Percentiles rank a stretch among this genome's conserved stretches.
phyloP scores from a whole-genome alignment of 2,113 vertebrate genomes.

The Sorex araneus region DNA sequence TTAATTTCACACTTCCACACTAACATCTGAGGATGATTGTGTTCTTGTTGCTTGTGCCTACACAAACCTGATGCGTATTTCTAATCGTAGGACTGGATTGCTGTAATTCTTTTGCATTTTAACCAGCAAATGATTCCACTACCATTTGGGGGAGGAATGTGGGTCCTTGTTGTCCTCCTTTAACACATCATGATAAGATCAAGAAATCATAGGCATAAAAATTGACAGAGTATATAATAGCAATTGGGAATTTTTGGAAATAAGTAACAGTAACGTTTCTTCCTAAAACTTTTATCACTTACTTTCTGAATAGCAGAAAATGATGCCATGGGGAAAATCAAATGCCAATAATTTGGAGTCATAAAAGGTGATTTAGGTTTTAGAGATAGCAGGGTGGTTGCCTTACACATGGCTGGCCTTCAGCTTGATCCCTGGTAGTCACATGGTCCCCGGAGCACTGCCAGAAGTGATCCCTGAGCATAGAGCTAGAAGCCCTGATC shows the following conservation, averaged over 20 bases:
- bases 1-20: background rate
- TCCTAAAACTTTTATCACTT: too few species aligned
- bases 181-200: background rate
- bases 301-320: slow-evolving; percentile 42
- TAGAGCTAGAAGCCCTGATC: too few species aligned
- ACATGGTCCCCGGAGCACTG: too few species aligned
- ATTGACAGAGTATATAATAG: background rate
- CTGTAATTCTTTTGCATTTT: background rate
- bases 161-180: background rate
- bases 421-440: too few species aligned
- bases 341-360: background rate
- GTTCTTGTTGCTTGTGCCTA: background rate
- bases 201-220: slow-evolving; percentile 6
- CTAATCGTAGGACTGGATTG: background rate
- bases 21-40: background rate
- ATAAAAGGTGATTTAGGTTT: background rate
- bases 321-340: background rate
- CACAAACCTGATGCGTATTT: slow-evolving; percentile 8
- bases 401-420: too few species aligned
- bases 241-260: background rate
- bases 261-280: too few species aligned
- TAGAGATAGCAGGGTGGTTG: too few species aligned
- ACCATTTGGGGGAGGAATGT: background rate
- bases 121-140: background rate
- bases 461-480: too few species aligned